phyloP scores from a whole-genome alignment of 2,797 vertebrate genomes.

The Allobates femoralis region DNA sequence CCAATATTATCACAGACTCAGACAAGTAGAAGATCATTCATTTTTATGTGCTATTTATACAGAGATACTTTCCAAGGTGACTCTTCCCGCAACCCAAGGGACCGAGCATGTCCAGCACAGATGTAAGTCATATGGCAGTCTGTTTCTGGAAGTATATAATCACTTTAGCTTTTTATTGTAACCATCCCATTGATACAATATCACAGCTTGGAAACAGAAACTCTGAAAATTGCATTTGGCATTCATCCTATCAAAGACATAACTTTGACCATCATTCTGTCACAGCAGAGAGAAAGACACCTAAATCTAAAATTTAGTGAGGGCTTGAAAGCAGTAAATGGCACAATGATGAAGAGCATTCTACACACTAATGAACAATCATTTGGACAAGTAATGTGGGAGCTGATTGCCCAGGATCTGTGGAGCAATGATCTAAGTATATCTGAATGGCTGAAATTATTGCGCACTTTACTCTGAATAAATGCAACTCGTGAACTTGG shows the following conservation, averaged over 20 bases:
- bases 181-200: constrained; percentile 8
- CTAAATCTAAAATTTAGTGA: constrained; percentile 11
- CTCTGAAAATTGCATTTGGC: constrained; percentile 27
- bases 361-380: constrained; percentile 42
- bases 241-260: constrained; percentile 3
- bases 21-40: neutral
- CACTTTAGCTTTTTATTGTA: neutral
- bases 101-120: neutral
- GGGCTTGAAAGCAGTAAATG: constrained; percentile 30
- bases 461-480: constrained; percentile 31
- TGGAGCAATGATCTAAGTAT: constrained; percentile 12
- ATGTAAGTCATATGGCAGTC: constrained; percentile 16
- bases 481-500: constrained; percentile 39
- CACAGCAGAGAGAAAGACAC: constrained; percentile 24
- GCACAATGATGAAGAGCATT: constrained; percentile 27
- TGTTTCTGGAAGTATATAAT: constrained; percentile 3
- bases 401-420: constrained; percentile 37
- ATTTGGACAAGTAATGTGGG: constrained; percentile 43
- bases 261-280: constrained; percentile 30
- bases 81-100: neutral
- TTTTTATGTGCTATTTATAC: neutral
- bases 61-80: constrained; percentile 11
- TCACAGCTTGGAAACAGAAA: constrained; percentile 29
- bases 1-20: neutral
- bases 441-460: constrained; percentile 32